Base-by-base conservation (phyloP, 2,888 invertebrate species). In the Pterostichus madidus region DNA sequence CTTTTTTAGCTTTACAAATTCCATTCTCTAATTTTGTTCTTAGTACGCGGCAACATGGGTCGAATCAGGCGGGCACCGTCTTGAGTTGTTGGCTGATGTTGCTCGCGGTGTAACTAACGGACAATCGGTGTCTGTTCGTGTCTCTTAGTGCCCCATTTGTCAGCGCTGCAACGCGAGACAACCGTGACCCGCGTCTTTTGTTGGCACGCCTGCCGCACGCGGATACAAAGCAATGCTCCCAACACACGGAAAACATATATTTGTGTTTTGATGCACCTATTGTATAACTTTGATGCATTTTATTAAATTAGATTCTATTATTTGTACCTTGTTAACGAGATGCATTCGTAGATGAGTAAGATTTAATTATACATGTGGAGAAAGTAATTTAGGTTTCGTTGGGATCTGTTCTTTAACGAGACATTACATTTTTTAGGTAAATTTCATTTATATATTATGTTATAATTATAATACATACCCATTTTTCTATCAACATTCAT, bases 141-240 rank as follows among this genome's bases (percentile, higher is more conserved):
- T 76, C 76, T 56, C 56, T 56, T 76, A 76, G 52, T 56, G 76
- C 76, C 52, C 56, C 76, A 76, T 76, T 76, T 76, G 76, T 76
- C 76, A 76, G 13, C 0, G 24, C 39, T 49, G 75, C 46, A n/a
- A 13, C 17, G 75, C 75, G 7, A 75, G 24, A 39, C 64, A 49
- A 53, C 31, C 49, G 52, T 76, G 52, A 53, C 56, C 52, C 24
- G 35, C 39, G 53, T 39, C 56, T 76, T 53, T 76, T 76, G 76
- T 76, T 76, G 56, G 15, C 46, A 52, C 31, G 31, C n/a, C 64
- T 13, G 32, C 64, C 8, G 32, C 24, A 53, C 53, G 53, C 61
- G 24, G 39, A 76, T 6, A 76, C 76, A 76, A 76, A 56, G 76
- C 56, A n/a, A 7, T 17, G 44, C 11, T 13, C 5, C 31, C 68